Evolutionary conservation across 2,888 invertebrate species (phyloP).

Genomic region (Galeruca laticollis): DNA sequence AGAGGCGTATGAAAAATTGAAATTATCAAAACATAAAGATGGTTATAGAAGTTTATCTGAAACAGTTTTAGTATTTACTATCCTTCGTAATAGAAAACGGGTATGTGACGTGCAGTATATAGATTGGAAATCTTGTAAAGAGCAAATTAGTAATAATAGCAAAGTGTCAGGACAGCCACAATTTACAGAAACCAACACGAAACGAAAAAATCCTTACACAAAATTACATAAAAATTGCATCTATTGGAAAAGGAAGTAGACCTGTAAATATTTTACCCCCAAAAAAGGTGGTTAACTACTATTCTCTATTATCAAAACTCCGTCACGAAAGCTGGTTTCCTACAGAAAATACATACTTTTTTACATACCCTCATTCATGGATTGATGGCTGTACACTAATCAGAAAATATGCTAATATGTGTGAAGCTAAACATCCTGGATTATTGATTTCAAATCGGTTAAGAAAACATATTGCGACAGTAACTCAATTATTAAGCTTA

Average conservation of each 20-base stretch:
- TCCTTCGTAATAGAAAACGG: conserved; percentile 50
- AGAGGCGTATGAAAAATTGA: conserved; percentile 28
- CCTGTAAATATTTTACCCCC: conserved; percentile 34
- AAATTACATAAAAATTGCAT: conserved; percentile 43
- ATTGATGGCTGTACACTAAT: no score
- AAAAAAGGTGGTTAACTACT: no score
- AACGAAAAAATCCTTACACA: conserved; percentile 46
- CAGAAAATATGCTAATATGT: conserved; percentile 26
- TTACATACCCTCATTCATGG: no score
- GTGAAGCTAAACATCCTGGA: conserved; percentile 44
- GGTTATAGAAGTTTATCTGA: conserved; percentile 46
- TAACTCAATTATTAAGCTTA: conserved; percentile 31
- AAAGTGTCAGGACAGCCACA: no score
- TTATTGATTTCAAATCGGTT: conserved; percentile 38
- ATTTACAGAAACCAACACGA: no score
- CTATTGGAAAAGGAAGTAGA: conserved; percentile 46
- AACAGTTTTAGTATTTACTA: conserved; percentile 45
- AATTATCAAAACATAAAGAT: conserved; percentile 29
- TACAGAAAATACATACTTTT: no score
- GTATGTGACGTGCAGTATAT: conserved; percentile 52
- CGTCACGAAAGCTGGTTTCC: no score
- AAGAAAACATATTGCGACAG: conserved; percentile 40
- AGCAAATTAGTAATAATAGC: no score
- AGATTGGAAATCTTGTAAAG: conserved; percentile 42
- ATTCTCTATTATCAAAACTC: no score